Percentiles rank a stretch among this genome's conserved stretches.
phyloP scores from a whole-genome alignment of 2,888 invertebrate genomes.

The Sinhomidia bicolor region DNA sequence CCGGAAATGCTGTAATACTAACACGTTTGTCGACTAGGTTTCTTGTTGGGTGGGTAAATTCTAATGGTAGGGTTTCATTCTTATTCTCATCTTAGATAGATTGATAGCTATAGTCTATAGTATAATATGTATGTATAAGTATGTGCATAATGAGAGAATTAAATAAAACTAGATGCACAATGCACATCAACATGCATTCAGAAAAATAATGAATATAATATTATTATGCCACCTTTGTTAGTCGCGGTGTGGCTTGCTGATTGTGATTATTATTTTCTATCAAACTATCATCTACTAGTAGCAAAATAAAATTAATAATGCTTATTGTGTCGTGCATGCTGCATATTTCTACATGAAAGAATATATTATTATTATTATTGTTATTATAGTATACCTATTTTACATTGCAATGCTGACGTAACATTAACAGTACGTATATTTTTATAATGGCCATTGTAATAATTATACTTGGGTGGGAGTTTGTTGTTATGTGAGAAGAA shows the following conservation, averaged over 20 bases:
- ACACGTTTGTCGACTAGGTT: conserved; percentile 15
- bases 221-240: too few species aligned
- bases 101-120: not conserved
- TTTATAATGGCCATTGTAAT: not conserved
- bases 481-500: not conserved
- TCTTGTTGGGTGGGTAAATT: not conserved
- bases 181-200: not conserved
- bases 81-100: not conserved
- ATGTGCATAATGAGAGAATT: not conserved
- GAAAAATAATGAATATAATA: not conserved
- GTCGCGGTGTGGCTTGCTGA: too few species aligned
- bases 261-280: not conserved
- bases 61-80: not conserved
- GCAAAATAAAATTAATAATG: not conserved
- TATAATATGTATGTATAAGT: not conserved
- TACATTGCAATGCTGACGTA: not conserved
- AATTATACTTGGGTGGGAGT: not conserved
- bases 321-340: not conserved
- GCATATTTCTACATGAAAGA: not conserved
- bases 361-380: too few species aligned
- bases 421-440: not conserved
- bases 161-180: too few species aligned
- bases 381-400: too few species aligned
- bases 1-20: conserved; percentile 50
- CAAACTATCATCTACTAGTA: too few species aligned